These are phyloP conservation scores for Rhaphigaster nebulosa DNA, from an alignment of 2,888 invertebrate species.

Conservation along the genomic window DNA sequence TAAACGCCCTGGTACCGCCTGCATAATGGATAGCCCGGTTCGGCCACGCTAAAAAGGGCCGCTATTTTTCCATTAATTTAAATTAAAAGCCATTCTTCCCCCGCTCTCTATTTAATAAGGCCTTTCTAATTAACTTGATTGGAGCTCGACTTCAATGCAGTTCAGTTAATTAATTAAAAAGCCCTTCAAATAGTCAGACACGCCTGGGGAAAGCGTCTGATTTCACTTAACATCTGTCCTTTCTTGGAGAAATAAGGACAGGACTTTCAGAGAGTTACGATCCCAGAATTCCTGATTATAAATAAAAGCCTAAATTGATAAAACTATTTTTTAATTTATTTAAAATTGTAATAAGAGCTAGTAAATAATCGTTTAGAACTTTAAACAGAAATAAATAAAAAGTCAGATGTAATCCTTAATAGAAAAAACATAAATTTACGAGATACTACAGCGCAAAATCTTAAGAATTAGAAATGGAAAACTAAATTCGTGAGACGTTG, in stretches of 20 bases:
- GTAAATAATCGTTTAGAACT: too few relatives aligned
- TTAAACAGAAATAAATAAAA: too few relatives aligned
- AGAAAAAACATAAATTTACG: too few relatives aligned
- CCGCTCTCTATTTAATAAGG: slow-evolving; percentile 36
- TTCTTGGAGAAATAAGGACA: not conserved
- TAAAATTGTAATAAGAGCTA: not conserved
- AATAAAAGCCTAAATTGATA: not conserved
- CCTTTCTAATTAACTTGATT: slow-evolving; percentile 46
- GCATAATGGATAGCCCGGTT: not conserved
- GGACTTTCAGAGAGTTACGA: not conserved
- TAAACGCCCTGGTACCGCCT: not conserved
- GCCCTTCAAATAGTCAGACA: slow-evolving; percentile 4
- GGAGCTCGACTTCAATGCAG: slow-evolving; percentile 38
- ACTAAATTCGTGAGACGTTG: too few relatives aligned
- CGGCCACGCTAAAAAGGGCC: not conserved
- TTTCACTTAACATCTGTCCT: slow-evolving; percentile 25
- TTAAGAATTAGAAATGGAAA: too few relatives aligned
- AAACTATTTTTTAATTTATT: not conserved
- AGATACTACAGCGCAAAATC: too few relatives aligned
- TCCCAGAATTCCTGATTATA: not conserved
- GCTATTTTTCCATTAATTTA: slow-evolving; percentile 41
- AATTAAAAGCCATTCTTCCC: slow-evolving; percentile 44
- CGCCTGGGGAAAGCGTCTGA: not conserved
- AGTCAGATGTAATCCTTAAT: too few relatives aligned
- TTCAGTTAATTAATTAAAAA: slow-evolving; percentile 50